phyloP scores from a whole-genome alignment of 2,888 invertebrate genomes.

The Agrochola circellaris region DNA sequence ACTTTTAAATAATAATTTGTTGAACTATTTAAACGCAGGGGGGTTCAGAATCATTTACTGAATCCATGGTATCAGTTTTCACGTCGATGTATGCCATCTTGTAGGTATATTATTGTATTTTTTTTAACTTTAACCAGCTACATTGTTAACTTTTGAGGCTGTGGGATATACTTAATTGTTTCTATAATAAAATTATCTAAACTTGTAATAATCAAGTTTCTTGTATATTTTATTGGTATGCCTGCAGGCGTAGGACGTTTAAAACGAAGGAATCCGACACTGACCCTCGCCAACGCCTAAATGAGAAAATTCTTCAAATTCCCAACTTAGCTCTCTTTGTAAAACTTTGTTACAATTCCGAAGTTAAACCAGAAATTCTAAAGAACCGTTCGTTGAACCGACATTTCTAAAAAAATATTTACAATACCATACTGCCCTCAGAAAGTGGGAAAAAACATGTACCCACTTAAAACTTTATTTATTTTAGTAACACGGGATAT shows the following conservation, averaged over 20 bases:
- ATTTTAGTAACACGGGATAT: background rate
- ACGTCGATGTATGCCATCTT: no score
- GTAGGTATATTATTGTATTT: no score
- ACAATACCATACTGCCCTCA: background rate
- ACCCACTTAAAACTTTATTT: conserved; percentile 20
- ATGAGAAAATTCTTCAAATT: conserved; percentile 46
- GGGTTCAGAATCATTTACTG: no score
- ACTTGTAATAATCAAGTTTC: background rate
- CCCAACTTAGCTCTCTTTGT: conserved; percentile 5
- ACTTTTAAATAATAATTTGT: no score
- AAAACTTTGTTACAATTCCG: conserved; percentile 23
- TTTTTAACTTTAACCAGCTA: no score
- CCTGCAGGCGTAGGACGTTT: background rate
- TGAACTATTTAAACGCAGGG: no score
- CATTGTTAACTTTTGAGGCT: background rate
- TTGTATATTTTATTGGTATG: background rate
- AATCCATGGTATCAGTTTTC: no score
- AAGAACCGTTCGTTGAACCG: conserved; percentile 1
- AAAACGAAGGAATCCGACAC: background rate
- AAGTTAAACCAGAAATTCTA: conserved; percentile 20
- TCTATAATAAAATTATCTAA: background rate
- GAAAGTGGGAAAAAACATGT: conserved; percentile 7
- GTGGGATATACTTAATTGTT: background rate
- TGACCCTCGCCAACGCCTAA: conserved; percentile 7
- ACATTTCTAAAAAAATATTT: background rate